Base-by-base conservation (phyloP, 2,797 vertebrate species). In the Anguilla obscura region DNA sequence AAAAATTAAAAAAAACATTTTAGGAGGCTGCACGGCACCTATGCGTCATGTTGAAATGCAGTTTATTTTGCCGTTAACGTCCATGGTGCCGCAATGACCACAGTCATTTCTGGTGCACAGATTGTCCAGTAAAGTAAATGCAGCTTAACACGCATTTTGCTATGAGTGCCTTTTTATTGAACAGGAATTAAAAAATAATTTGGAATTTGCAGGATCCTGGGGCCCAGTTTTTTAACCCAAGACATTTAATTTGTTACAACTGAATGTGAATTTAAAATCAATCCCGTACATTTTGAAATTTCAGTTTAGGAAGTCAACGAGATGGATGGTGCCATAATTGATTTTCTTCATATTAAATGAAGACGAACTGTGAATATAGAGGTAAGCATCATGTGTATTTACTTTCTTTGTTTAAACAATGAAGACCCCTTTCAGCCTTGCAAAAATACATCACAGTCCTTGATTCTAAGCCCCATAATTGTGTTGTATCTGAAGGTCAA, bases 331-430 rank as follows among this genome's bases (percentile, higher is more conserved):
- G 76, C 87, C 52, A 8, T 50, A 76, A 54, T 88, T 71, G 63
- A 87, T 90, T 86, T 89, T 58, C 83, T 18, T n/a, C 71, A 63
- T 66, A 84, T 76, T 60, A 33, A 88, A 24, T 30, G 0, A 85
- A 86, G 82, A 82, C 79, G 18, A 80, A 80, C 48, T 60, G 10
- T 86, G 6, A 89, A 6, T 10, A 12, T 48, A 88, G 88, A 90
- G 91, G 90, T 91, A 90, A 91, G 88, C 74, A 86, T 88, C 89
- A 50, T 79, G 1, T n/a, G 45, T 82, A 87, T 74, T 80, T 89
- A 88, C 63, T 90, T 50, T 88, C 88, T 88, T 86, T 87, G 86
- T 52, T 85, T 54, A 83, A 88, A 87, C 89, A 27, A 50, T 48
- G 74, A 76, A 40, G 33, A 48, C 50, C 40, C 45, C 40, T 50